phyloP scores from a whole-genome alignment of 2,888 invertebrate genomes.

The Heliconius charithonia region DNA sequence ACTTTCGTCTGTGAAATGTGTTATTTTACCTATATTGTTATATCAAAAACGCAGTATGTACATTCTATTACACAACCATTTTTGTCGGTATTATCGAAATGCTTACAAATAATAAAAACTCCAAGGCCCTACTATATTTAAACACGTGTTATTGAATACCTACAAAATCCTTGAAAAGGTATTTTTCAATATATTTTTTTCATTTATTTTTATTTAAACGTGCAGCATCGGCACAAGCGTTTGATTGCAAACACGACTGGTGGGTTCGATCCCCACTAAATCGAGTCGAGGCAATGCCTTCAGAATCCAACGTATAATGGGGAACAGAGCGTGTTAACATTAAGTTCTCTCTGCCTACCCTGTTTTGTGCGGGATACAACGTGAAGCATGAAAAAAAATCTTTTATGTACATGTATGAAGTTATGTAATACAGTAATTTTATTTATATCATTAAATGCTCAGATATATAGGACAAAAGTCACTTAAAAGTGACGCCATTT shows the following conservation, averaged over 20 bases:
- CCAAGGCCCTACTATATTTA: conserved; percentile 7
- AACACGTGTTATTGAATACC: conserved; percentile 6
- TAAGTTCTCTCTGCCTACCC: neutral
- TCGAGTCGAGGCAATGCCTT: too few relatives aligned
- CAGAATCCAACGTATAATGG: neutral
- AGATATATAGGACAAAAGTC: neutral
- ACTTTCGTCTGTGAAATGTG: neutral
- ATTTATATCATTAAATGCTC: too few relatives aligned
- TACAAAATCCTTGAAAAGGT: conserved; percentile 9
- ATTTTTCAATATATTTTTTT: neutral
- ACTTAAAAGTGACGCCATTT: neutral
- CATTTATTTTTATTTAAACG: too few relatives aligned
- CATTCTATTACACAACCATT: neutral
- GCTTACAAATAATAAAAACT: neutral
- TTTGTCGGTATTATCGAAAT: neutral
- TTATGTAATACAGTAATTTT: too few relatives aligned
- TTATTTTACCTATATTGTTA: neutral
- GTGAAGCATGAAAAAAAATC: neutral
- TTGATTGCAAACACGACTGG: too few relatives aligned
- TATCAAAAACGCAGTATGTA: neutral
- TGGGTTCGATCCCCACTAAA: too few relatives aligned
- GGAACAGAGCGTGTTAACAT: neutral
- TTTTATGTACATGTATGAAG: neutral
- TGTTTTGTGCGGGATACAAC: neutral
- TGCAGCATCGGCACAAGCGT: too few relatives aligned